Base-by-base conservation (phyloP, 2,888 invertebrate species). In the Deilephila porcellus region DNA sequence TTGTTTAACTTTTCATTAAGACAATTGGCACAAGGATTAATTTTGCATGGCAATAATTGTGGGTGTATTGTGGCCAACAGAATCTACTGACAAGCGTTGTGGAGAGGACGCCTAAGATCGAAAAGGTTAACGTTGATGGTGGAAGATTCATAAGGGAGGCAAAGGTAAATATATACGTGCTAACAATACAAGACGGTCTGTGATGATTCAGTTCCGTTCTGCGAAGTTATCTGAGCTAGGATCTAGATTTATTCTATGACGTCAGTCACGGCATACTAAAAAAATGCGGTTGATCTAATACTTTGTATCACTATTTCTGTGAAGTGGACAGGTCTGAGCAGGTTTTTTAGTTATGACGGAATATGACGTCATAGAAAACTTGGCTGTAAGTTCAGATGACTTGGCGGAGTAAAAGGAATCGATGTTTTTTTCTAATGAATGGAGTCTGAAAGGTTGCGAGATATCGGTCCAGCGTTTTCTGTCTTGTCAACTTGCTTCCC, bases 101-200 rank as follows among this genome's bases (percentile, higher is more conserved):
- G 88, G 99, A 99, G 94, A 97, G 98, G 90, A 98, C 98, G 83
- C 98, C 98, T 85, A 97, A 97, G 91, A 98, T 99, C 88, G 99
- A 99, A 93, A 97, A 98, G 89, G 98, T 99, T 89, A 99, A 99
- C 95, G 96, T 97, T 83, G 98, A 98, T 86, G 99, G 99, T 87
- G 99, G 99, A 83, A 96, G 98, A 91, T 98, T 97, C 93, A 98
- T 99, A 88, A 96, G 99, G 80, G 99, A 99, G 95, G 99, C 99
- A 86, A 99, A 99, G 98, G 99, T 99, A 97, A 97, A 93, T 71
- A 71, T 71, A 25, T 29, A 25, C 53, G 56, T 52, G 67, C 25
- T 52, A 67, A 67, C 67, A 20, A 25, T 20, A 20, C 20, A 64
- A 52, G 20, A 67, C 25, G 20, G 25, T 29, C 25, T 52, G 17